phyloP scores from a whole-genome alignment of 2,888 invertebrate species.

The Drosophila nr. perissopoda region DNA sequence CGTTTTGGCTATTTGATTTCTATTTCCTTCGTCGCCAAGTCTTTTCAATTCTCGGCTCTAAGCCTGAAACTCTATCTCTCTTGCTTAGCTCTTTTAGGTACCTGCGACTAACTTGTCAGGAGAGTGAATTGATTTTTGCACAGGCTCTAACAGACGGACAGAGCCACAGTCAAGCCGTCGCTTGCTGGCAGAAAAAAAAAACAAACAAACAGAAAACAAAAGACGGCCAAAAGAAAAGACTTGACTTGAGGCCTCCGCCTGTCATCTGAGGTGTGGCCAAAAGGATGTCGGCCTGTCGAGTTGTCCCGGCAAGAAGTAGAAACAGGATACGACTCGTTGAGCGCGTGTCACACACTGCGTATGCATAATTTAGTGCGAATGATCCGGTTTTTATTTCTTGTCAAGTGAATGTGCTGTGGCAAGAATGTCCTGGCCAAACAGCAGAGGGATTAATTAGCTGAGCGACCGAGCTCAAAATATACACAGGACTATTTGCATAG shows the following conservation, averaged over 20 bases:
- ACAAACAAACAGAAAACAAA: background rate
- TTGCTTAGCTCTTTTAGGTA: no score
- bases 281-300: constrained; percentile 10
- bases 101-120: background rate
- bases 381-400: background rate
- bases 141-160: constrained; percentile 4
- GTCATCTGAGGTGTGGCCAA: constrained; percentile 36
- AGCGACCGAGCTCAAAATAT: constrained; percentile 1
- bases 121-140: constrained; percentile 28
- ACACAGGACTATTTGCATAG: constrained; percentile 37
- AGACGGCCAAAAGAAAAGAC: constrained; percentile 4
- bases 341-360: constrained; percentile 42
- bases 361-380: constrained; percentile 44
- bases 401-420: background rate
- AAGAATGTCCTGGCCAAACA: constrained; percentile 1
- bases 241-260: constrained; percentile 20
- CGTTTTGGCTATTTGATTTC: background rate
- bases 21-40: background rate
- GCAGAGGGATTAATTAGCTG: constrained; percentile 22
- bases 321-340: constrained; percentile 23
- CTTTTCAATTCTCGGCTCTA: background rate
- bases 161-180: constrained; percentile 36
- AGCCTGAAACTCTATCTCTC: background rate
- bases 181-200: constrained; percentile 1
- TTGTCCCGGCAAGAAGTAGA: constrained; percentile 7